Evolutionary conservation across 2,797 vertebrate genomes (phyloP), one percentile per base, ranked within the genome.

Genomic region (Uromys caudimaculatus): DNA sequence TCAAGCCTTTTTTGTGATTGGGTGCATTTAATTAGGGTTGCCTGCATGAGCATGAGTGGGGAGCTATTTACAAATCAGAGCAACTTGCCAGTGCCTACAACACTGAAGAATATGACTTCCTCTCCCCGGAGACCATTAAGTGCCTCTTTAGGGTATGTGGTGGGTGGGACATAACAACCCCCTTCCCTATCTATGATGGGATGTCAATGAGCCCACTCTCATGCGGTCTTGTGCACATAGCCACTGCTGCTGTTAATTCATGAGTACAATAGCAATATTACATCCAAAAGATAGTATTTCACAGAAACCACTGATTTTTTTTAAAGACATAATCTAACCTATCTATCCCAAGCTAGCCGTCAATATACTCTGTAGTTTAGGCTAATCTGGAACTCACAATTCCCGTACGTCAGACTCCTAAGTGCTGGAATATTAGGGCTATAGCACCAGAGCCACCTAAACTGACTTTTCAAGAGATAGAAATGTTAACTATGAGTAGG

Each of bases 401-500:
- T 27, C 4, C 47, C 24, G 58, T 52, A 75, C 32, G 3, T 38
- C 60, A 67, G 35, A 23, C 44, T 52, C 23, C 8, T 44, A 78
- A 90, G 44, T 52, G 32, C 44, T 52, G 32, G 88, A 24, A 62
- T 24, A 27, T 62, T 41, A 64, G 27, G 14, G n/a, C 32, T 67
- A 32, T 50, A 54, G 73, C 7, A 81, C 87, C 27, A 75, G 17
- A 14, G 29, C 17, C 67, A 73, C 27, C 52, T 89, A 75, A 64
- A 96, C 21, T 89, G 62, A 89, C 47, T 86, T 92, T 95, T 81
- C 23, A 50, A 96, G 87, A 64, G 69, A 73, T 77, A 71, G 52
- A 93, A 88, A 87, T 75, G 38, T 90, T 64, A 92, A 86, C 19
- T 79, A n/a, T 86, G 77, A 95, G 44, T 27, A 73, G 44, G 90